Conservation (phyloP, 2,888 invertebrate genomes). For the Germaria angustata region DNA sequence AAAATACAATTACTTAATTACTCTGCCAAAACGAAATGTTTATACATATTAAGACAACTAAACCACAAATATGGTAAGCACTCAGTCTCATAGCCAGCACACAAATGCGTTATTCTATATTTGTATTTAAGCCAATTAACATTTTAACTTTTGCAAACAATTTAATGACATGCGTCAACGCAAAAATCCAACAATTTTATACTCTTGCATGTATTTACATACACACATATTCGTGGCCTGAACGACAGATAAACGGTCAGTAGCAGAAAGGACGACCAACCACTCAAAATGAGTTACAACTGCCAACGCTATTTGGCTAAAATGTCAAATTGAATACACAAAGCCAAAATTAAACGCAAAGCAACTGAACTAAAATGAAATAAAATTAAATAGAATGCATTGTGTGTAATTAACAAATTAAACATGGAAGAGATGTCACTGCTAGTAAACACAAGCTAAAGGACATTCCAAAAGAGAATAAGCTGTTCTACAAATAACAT, state of each 20-base stretch:
- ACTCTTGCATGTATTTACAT: not conserved
- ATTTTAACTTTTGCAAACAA: conserved; percentile 64
- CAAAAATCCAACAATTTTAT: conserved; percentile 24
- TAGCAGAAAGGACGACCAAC: not conserved
- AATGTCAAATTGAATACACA: conserved; percentile 6
- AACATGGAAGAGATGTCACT: conserved; percentile 46
- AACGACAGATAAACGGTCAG: not conserved
- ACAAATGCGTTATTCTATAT: not conserved
- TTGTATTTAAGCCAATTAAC: conserved; percentile 62
- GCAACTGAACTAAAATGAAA: conserved; percentile 12
- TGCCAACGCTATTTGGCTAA: conserved; percentile 41
- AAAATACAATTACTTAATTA: conserved; percentile 61
- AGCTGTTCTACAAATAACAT: conserved; percentile 2
- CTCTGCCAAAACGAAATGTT: conserved; percentile 21
- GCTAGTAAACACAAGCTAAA: conserved; percentile 30
- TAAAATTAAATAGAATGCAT: conserved; percentile 40
- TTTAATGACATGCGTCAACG: conserved; percentile 66
- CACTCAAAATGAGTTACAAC: conserved; percentile 38
- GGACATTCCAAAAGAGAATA: conserved; percentile 30
- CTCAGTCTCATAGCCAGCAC: not conserved
- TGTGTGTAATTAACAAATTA: conserved; percentile 64
- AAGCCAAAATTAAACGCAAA: conserved; percentile 9
- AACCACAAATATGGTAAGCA: conserved; percentile 18
- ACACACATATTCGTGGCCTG: not conserved
- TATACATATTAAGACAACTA: conserved; percentile 40